A percentile compares a stretch with the other conserved stretches of the same genome.
phyloP scores from a whole-genome alignment of 2,888 invertebrate species.

The Apomyelois bistriatella region DNA sequence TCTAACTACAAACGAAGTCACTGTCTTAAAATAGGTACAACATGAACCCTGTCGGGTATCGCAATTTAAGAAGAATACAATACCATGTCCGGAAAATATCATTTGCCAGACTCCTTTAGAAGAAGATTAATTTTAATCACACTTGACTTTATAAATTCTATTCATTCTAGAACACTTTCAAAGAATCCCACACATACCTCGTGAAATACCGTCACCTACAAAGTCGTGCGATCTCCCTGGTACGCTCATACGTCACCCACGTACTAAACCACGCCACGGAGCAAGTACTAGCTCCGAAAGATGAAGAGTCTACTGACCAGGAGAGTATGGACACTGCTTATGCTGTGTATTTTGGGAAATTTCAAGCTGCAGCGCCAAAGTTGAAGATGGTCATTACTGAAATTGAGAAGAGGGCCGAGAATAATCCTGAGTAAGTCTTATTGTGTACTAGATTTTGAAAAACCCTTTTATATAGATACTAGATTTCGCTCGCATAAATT shows the following conservation, averaged over 20 bases:
- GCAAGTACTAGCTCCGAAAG: conserved; percentile 79
- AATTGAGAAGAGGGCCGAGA: conserved; percentile 87
- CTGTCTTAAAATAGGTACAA: too few species aligned
- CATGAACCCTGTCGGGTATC: too few species aligned
- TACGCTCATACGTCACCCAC: conserved; percentile 88
- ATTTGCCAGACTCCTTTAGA: too few species aligned
- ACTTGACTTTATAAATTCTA: conserved; percentile 13
- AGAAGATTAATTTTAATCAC: too few species aligned
- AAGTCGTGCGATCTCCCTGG: conserved; percentile 87
- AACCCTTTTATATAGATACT: neutral
- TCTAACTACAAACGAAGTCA: too few species aligned
- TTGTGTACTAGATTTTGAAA: too few species aligned
- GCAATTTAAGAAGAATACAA: too few species aligned
- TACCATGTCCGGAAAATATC: too few species aligned
- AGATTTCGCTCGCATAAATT: too few species aligned
- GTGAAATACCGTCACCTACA: conserved; percentile 92
- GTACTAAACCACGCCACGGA: conserved; percentile 89
- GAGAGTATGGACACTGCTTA: conserved; percentile 83
- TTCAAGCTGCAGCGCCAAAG: conserved; percentile 94
- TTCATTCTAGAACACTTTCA: conserved; percentile 85
- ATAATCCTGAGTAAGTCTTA: conserved; percentile 85
- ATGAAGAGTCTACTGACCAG: conserved; percentile 45
- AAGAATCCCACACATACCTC: conserved; percentile 90
- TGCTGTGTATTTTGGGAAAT: conserved; percentile 96
- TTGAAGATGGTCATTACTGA: conserved; percentile 89